Evolutionary conservation across 2,113 vertebrate genomes (phyloP).

Genomic region (Mormyrus iriodes): DNA sequence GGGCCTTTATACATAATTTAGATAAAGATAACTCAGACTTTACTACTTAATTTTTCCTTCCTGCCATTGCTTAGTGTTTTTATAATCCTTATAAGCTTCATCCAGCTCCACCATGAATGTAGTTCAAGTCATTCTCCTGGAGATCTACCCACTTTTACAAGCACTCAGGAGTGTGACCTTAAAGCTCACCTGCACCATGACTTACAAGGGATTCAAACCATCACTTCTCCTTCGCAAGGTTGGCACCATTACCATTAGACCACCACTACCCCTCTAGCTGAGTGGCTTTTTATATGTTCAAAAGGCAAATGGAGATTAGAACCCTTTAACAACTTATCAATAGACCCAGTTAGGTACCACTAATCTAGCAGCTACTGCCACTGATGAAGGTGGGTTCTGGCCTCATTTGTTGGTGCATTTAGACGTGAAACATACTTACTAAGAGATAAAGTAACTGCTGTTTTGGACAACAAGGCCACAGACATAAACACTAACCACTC

Average conservation of each 20-base stretch:
- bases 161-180: not conserved
- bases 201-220: not conserved
- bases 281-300: no score
- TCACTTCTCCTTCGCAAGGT: not conserved
- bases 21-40: not conserved
- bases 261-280: not conserved
- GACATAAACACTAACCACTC: not conserved
- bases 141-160: not conserved
- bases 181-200: not conserved
- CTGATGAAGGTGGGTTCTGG: not conserved
- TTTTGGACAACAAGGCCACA: not conserved
- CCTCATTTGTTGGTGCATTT: not conserved
- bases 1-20: not conserved
- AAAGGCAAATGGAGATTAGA: not conserved
- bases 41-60: not conserved
- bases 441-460: not conserved
- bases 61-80: not conserved
- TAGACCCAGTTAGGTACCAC: not conserved
- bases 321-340: not conserved
- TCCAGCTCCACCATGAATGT: not conserved
- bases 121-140: not conserved
- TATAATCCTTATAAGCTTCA: not conserved
- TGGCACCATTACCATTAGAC: not conserved
- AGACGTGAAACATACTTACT: not conserved
- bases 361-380: not conserved